Percentiles rank a stretch among this genome's conserved stretches.
phyloP scores from a whole-genome alignment of 2,888 invertebrate genomes.

The Ochropacha duplaris region DNA sequence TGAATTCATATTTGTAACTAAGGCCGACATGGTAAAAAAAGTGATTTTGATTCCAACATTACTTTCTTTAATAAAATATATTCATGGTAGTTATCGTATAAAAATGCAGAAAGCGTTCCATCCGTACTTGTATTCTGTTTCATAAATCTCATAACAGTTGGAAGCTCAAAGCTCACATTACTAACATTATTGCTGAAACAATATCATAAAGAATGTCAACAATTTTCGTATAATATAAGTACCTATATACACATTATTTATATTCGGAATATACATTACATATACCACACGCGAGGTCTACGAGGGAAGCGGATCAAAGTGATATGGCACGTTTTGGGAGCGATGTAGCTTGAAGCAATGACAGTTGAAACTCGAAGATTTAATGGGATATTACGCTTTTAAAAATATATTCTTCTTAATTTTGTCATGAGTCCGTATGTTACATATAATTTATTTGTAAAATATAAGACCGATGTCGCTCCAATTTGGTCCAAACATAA shows the following conservation, averaged over 20 bases:
- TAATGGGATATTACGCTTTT: background rate
- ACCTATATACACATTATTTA: background rate
- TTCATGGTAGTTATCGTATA: background rate
- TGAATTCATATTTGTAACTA: too few species aligned
- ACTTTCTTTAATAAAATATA: too few species aligned
- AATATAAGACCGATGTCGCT: too few species aligned
- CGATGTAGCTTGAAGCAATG: background rate
- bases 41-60: too few species aligned
- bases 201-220: conserved; percentile 13
- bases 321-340: background rate
- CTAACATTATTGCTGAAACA: conserved; percentile 26
- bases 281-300: too few species aligned
- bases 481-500: too few species aligned
- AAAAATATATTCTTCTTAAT: background rate
- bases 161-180: conserved; percentile 22
- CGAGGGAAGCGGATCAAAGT: background rate
- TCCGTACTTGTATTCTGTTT: conserved; percentile 12
- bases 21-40: too few species aligned
- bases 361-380: background rate
- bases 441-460: too few species aligned
- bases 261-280: background rate
- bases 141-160: conserved; percentile 32
- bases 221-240: background rate
- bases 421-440: too few species aligned
- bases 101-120: background rate